Evolutionary conservation across 1,140 invertebrate genomes (phyloP), one percentile per base, ranked within the genome.

Genomic region (Rhynchophorus ferrugineus): DNA sequence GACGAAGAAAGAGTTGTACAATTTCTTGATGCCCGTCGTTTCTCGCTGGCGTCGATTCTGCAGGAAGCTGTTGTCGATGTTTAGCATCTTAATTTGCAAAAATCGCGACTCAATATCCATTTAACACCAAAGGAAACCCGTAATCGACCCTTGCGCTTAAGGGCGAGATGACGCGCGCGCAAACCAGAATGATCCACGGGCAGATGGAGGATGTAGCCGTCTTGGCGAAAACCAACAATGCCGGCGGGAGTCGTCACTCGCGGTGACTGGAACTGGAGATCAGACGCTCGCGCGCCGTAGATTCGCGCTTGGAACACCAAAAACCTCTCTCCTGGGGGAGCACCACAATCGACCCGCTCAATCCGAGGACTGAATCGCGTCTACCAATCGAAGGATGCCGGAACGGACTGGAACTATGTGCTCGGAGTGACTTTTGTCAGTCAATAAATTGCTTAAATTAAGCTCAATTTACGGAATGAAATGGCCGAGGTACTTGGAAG

Each of bases 1-100:
- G 44, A 87, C 85, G 69, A 87, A 87, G 73, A 87, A 87, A 44
- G 84, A 87, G 71, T 87, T 87, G 71, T 87, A 87, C 67, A 87
- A 71, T 73, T 87, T 87, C 71, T 87, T 87, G 61, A 87, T 86
- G 35, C 85, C 85, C 18, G 84, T 87, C 24, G 83, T 85, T 68
- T 87, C 85, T 60, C 83, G 73, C 69, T 87, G 84, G 67, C 84
- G 78, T 67, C 85, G 84, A 68, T 83, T 84, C 71, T 85, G 83
- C 39, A 87, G 77, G 62, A 86, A 77, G 67, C 80, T 78, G 63
- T 81, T 81, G 70, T 82, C 77, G 61, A 81, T 78, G 71, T 76
- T 77, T 69, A 80, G 65, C 64, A 81, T 70, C 58, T 70, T 70
- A 64, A 58, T 56, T 58, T 64, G 63, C 34, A 68, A 58, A 56